These are phyloP conservation scores for Phrynocephalus guinanensis DNA, from an alignment of 2,797 vertebrate genomes.

Conservation along the genomic window DNA sequence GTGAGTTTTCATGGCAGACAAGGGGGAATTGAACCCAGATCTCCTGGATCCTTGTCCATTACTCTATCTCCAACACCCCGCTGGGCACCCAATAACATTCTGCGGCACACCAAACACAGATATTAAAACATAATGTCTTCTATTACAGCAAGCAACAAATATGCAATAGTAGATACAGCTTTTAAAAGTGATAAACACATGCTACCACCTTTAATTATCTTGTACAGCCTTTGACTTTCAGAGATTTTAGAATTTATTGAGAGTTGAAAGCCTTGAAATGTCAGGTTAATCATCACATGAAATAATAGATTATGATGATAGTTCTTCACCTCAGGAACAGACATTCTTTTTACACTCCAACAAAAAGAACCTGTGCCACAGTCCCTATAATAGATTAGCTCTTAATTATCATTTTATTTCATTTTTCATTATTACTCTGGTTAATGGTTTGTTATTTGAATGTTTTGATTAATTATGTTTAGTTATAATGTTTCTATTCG, in stretches of 20 bases:
- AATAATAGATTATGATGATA: too few relatives aligned
- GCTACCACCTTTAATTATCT: not conserved
- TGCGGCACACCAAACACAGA: not conserved
- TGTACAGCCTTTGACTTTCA: not conserved
- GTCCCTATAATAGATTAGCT: not conserved
- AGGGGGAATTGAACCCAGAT: too few relatives aligned
- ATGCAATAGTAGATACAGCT: not conserved
- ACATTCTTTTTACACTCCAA: not conserved
- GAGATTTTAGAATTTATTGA: not conserved
- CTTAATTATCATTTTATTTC: too few relatives aligned
- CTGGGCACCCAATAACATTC: not conserved
- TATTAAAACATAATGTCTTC: not conserved
- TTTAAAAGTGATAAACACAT: not conserved
- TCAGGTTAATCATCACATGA: too few relatives aligned
- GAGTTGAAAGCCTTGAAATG: not conserved
- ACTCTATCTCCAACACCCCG: not conserved
- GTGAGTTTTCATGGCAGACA: too few relatives aligned
- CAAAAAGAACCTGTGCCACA: not conserved
- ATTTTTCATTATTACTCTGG: too few relatives aligned
- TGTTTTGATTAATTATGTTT: too few relatives aligned
- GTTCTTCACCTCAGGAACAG: too few relatives aligned
- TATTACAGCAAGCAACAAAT: not conserved
- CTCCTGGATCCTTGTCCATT: too few relatives aligned
- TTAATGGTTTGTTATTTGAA: too few relatives aligned
- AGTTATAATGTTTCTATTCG: too few relatives aligned